Base-by-base conservation (phyloP, 2,113 vertebrate genomes). In the Ellobius talpinus region DNA sequence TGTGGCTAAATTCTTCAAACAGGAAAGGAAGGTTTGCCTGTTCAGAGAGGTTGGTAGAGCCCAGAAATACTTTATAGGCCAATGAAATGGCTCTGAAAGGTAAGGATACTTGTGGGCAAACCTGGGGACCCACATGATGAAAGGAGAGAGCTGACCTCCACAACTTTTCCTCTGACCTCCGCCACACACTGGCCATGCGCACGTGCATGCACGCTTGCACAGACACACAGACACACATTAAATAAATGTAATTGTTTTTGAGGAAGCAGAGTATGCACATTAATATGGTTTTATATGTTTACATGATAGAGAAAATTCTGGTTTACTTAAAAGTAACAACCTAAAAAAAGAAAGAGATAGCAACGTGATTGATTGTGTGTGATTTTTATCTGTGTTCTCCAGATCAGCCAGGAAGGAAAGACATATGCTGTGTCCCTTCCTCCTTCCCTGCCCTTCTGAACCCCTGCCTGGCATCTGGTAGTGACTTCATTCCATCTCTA, bases 21-120 rank as follows among this genome's bases (percentile, higher is more conserved):
- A 92, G 61, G 66, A 89, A 96, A 92, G 52, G 66, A 89, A 96
- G 66, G 1, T 88, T 81, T 96, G 76, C 58, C 63, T 90, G 39
- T 42, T 90, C 58, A 21, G n/a, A 92, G 50, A 95, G n/a, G 42
- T 66, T 93, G 78, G 77, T 1, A 87, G 42, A 77, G 82, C 63
- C 39, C 73, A 87, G 74, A 90, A 29, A 7, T 7, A 87, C 82
- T 89, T 91, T 84, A 90, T 97, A 70, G 73, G 21, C 19, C 33
- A 58, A 33, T n/a, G 9, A 81, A 9, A 81, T 19, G 47, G 13
- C 31, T 52, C 47, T 77, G 74, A 26, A 47, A 47, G 74, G 26
- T 31, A 47, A 77, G 42, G 31, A 52, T 1, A 5, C 47, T 33
- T 79, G 33, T 55, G 47, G 17, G 23, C 50, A 81, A 58, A 16